Base-by-base conservation (phyloP, 2,888 invertebrate species). In the Ryuthela nishihirai region DNA sequence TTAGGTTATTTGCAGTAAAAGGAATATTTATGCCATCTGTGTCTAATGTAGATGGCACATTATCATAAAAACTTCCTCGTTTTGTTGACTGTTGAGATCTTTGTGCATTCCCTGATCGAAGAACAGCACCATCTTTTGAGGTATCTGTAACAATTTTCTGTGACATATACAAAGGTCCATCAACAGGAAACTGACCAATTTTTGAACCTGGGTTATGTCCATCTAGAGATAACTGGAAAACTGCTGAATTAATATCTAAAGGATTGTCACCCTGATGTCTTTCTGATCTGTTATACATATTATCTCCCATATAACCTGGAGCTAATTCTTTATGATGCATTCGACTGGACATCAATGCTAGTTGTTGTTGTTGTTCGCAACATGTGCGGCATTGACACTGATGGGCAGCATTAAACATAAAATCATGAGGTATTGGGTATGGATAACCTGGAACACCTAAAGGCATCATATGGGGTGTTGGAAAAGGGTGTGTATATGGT, bases 21-120 rank as follows among this genome's bases (percentile, higher is more conserved):
- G 45, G 36, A 23, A 43, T 35, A 44, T 34, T 24, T 34, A 23
- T 39, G 18, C 23, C 43, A 34, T 62, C 56, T 10, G 15, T 25
- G 7, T 40, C 44, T 34, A 38, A 47, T 20, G 50, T 18, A 1
- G 53, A 53, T 20, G 59, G 59, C 17, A 65, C 54, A 44, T 65
- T 65, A 40, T 65, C 65, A 25, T 65, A 65, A 42, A 53, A 65
- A 32, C 65, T 65, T 42, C 49, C 58, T 35, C 65, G 52, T 34
- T 64, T 62, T 9, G 48, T 44, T 18, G 39, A 38, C 12, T 49
- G 49, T 21, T 40, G 39, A 4, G 29, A 29, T 35, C 46, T 52
- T 18, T 21, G 41, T 29, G 17, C 45, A 10, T 21, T 12, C 38
- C 26, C 25, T 15, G 56, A 29, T 26, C 56, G 40, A 43, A 49